Conservation (phyloP, 2,888 invertebrate genomes). For the Apodemia zela region DNA sequence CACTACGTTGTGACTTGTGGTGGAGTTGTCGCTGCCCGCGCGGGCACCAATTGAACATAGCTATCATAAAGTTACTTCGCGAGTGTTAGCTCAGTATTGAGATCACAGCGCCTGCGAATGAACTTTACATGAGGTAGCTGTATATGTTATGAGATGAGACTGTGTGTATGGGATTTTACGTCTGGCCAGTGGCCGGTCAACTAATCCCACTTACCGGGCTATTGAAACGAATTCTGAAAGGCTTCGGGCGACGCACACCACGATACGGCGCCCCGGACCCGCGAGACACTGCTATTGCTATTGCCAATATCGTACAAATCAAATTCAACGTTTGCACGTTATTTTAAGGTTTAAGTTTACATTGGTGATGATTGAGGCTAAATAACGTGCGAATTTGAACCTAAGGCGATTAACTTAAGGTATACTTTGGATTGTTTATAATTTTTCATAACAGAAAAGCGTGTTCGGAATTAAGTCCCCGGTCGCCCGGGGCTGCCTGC, state of each 20-base stretch:
- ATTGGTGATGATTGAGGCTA: not conserved
- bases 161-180: too few species aligned
- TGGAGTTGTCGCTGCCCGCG: too few species aligned
- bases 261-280: not conserved
- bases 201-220: not conserved
- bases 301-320: not conserved
- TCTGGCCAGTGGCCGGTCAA: not conserved
- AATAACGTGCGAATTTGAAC: not conserved
- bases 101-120: too few species aligned
- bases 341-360: not conserved
- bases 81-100: too few species aligned
- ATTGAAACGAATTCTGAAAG: not conserved
- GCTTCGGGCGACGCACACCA: constrained; percentile 1
- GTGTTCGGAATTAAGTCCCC: not conserved
- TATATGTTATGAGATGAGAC: too few species aligned
- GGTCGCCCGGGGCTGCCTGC: not conserved
- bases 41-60: too few species aligned
- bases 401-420: not conserved
- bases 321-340: not conserved
- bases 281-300: not conserved
- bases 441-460: not conserved
- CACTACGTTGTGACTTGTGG: too few species aligned
- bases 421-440: not conserved
- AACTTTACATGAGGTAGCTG: too few species aligned
- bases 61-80: too few species aligned